Base-by-base conservation (phyloP, 2,797 vertebrate species). In the Dipus sagitta region DNA sequence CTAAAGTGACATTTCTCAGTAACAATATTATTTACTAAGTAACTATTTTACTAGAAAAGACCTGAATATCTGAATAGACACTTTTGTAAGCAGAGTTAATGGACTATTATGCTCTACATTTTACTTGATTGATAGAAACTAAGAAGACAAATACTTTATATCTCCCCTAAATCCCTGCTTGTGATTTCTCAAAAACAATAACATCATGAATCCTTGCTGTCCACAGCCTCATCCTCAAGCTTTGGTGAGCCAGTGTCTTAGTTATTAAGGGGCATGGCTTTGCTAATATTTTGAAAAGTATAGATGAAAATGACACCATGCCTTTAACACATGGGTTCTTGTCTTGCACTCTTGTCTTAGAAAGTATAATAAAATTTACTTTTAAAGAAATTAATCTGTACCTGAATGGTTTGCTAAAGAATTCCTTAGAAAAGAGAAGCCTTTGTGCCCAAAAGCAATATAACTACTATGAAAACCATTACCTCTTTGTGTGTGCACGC, bases 251-350 rank as follows among this genome's bases (percentile, higher is more conserved):
- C 64, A 87, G 67, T 67, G 17, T 85, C 64, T 84, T 83, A 81
- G 97, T 85, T 96, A 83, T 76, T 75, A 54, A 32, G 96, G 47
- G 71, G 94, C 32, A 52, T 64, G 7, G 3, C 26, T 93, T 93
- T 74, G n/a, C 8, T 67, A 58, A 58, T 82, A 58, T n/a, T 85
- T 86, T 93, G n/a, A 79, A 95, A 96, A 96, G 82, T 87, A 71
- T 72, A 71, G 71, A 32, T 70, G 71, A 86, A 93, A 95, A 82
- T 81, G 11, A 68, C 18, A 74, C 28, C n/a, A 32, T 38, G 1
- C 9, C 28, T 14, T 72, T 74, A 68, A 30, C 11, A 77, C 54
- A 42, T 18, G 65, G 75, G 10, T 91, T 81, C 75, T 74, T 2
- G 26, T 91, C 17, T 84, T 68, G 4, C 1, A 68, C 17, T 91